Evolutionary conservation across 2,797 vertebrate species (phyloP), one percentile per base, ranked within the genome.

Genomic region (Podarcis siculus): DNA sequence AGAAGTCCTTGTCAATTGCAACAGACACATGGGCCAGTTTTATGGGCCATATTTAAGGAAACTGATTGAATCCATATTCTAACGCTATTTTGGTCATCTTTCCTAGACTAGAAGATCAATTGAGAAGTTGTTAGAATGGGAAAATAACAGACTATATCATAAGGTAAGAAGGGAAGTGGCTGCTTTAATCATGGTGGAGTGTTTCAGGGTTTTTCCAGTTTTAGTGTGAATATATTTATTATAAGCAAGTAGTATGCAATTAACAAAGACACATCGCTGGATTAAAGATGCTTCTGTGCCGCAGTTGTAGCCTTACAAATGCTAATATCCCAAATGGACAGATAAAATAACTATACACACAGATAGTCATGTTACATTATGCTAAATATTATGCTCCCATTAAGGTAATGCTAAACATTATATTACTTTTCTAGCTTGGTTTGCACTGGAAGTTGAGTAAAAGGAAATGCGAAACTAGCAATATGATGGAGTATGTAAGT

Each of bases 381-480:
- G 15, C 69, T 37, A 49, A 37, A 58, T 76, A 79, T 66, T 66
- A 8, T 37, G 27, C 58, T 86, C 42, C 32, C 35, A 4, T 21
- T 71, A 71, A 39, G 49, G 15, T 89, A 76, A 81, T 17, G 25
- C 25, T 39, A 23, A 58, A 67, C 3, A 13, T 23, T 84, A 23
- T 32, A 89, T 95, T 95, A 69, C 91, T 93, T 96, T 37, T 93
- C 76, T 95, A 99, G 99, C 98, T 99, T 95, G 99, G 98, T 91
- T 98, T 99, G 97, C 98, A 99, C 97, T 99, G 99, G 99, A 99
- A 99, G 94, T 97, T 99, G 96, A 99, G 98, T 93, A 98, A 98
- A 97, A 98, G 98, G 97, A 99, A 99, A 99, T 99, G 99, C 90
- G 99, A 99, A 97, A 98, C 98, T 97, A 99, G 97, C 97, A 99